phyloP scores from a whole-genome alignment of 2,888 invertebrate genomes.

The Periphyllus acericola region DNA sequence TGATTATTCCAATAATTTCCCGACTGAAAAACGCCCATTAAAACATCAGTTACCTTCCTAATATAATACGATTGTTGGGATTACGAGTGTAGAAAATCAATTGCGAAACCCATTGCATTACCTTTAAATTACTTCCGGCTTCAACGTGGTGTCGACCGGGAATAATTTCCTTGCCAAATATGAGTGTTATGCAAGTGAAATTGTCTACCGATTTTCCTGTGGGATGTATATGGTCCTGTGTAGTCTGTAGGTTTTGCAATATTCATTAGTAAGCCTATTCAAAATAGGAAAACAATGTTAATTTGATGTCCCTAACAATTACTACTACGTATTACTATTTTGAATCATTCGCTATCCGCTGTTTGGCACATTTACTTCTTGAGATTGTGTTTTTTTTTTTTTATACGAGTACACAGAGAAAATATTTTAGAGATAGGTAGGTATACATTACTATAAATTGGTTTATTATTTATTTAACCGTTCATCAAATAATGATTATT shows the following conservation, averaged over 20 bases:
- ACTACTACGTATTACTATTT: not conserved
- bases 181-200: constrained; percentile 25
- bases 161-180: constrained; percentile 59
- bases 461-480: no score
- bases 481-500: no score
- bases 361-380: not conserved
- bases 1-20: constrained; percentile 27
- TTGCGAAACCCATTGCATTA: constrained; percentile 34
- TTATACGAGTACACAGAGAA: no score
- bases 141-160: constrained; percentile 32
- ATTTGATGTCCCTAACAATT: not conserved
- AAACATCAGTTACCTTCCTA: not conserved
- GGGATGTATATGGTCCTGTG: not conserved
- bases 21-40: constrained; percentile 1
- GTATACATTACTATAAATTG: no score
- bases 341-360: not conserved
- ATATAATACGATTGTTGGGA: constrained; percentile 47
- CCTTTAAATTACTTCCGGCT: constrained; percentile 57
- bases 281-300: constrained; percentile 1
- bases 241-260: constrained; percentile 1
- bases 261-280: not conserved
- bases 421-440: no score
- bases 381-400: no score
- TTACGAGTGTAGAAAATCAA: constrained; percentile 53
- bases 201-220: constrained; percentile 47